Percentiles rank a stretch among this genome's conserved stretches.
Evolutionary conservation across 2,888 invertebrate genomes (phyloP).

Genomic region (Cynaeus angustus): DNA sequence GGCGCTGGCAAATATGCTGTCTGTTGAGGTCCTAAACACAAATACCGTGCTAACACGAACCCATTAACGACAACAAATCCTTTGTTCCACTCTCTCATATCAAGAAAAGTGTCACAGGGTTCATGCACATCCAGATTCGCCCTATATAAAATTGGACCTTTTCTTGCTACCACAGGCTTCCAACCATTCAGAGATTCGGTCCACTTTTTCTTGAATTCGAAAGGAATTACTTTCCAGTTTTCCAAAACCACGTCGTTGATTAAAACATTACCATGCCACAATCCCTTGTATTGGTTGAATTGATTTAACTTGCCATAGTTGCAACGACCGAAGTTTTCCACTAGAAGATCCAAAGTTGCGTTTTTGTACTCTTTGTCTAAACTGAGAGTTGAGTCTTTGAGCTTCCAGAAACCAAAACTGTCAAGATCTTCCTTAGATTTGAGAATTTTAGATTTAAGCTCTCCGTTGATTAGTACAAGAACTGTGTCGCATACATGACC

Average conservation of each 20-base stretch:
- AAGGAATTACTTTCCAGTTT: slow-evolving; percentile 72
- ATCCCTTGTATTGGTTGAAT: slow-evolving; percentile 69
- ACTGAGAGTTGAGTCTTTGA: slow-evolving; percentile 63
- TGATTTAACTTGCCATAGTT: slow-evolving; percentile 73
- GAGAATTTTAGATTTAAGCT: slow-evolving; percentile 65
- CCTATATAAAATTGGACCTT: slow-evolving; percentile 77
- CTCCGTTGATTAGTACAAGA: slow-evolving; percentile 71
- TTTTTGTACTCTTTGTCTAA: slow-evolving; percentile 59
- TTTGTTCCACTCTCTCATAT: slow-evolving; percentile 89
- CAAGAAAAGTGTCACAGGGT: slow-evolving; percentile 84
- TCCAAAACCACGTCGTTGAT: slow-evolving; percentile 68
- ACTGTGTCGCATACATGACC: slow-evolving; percentile 73
- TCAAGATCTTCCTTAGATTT: slow-evolving; percentile 62
- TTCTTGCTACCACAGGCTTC: slow-evolving; percentile 83
- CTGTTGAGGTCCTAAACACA: slow-evolving; percentile 84
- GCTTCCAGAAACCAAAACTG: slow-evolving; percentile 71
- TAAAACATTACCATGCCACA: slow-evolving; percentile 70
- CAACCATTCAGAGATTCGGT: slow-evolving; percentile 63
- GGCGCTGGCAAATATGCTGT: slow-evolving; percentile 89
- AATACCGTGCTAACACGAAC: slow-evolving; percentile 89
- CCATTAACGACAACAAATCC: slow-evolving; percentile 90
- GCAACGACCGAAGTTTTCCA: slow-evolving; percentile 88
- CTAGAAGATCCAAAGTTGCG: slow-evolving; percentile 70
- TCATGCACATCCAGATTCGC: slow-evolving; percentile 71
- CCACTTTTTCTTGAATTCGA: slow-evolving; percentile 74